These are phyloP conservation scores for Mythimna vitellina DNA, from an alignment of 2,888 invertebrate species.

Conservation along the genomic window DNA sequence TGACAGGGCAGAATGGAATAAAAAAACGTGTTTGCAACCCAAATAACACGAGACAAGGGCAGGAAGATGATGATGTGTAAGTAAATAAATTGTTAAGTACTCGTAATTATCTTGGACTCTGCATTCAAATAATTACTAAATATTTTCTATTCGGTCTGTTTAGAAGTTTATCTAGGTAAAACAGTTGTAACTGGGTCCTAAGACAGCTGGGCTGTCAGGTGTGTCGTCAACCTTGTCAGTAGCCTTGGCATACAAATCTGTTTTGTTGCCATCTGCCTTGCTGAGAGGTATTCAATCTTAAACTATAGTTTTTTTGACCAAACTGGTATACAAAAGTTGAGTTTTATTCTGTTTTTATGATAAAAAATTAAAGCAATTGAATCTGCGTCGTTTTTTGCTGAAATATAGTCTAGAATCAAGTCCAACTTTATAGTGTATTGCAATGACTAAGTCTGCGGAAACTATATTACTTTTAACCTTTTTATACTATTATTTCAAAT, in stretches of 20 bases:
- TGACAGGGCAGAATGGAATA: too few relatives aligned
- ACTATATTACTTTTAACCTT: not conserved
- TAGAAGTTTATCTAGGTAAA: conserved; percentile 24
- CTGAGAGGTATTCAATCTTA: not conserved
- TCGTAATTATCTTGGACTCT: not conserved
- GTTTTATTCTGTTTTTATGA: not conserved
- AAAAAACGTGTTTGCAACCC: too few relatives aligned
- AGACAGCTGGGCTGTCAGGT: conserved; percentile 51
- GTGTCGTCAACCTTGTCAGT: conserved; percentile 39
- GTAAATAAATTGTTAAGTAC: too few relatives aligned
- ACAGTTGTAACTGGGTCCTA: conserved; percentile 40
- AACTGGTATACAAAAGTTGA: not conserved
- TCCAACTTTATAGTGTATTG: conserved; percentile 2
- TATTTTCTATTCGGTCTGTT: not conserved
- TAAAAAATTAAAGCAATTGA: not conserved
- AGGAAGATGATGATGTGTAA: too few relatives aligned
- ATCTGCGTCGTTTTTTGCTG: not conserved
- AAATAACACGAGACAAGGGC: too few relatives aligned
- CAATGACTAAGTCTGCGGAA: not conserved
- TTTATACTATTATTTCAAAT: not conserved
- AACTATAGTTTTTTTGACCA: not conserved
- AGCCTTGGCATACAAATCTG: conserved; percentile 60
- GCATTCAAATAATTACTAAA: not conserved
- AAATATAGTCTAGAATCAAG: not conserved
- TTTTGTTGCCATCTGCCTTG: conserved; percentile 41